Conservation (phyloP, 2,113 vertebrate genomes). For the Natator depressus region DNA sequence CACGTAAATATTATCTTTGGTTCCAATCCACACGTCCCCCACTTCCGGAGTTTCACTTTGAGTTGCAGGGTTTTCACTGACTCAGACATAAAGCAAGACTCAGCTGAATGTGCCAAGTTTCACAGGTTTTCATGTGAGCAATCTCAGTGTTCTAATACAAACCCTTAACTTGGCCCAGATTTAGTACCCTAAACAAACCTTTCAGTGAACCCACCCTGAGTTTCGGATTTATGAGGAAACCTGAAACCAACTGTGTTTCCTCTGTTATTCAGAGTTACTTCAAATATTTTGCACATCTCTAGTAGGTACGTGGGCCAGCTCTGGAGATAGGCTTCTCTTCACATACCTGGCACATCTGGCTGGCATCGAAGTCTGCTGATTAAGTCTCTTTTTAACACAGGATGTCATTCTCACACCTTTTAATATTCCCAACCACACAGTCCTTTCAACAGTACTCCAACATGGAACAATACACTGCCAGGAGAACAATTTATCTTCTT, state of each 20-base stretch:
- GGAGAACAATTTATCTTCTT: constrained; percentile 2
- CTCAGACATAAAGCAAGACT: neutral
- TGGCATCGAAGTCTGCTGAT: neutral
- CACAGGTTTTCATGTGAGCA: neutral
- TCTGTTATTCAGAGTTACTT: fast-evolving
- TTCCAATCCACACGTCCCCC: neutral
- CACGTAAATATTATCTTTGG: neutral
- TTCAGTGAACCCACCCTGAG: neutral
- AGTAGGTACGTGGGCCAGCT: neutral
- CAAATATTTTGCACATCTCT: neutral
- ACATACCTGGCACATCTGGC: neutral
- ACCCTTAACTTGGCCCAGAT: neutral
- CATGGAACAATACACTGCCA: constrained; percentile 4
- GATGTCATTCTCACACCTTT: neutral
- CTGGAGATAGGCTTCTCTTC: neutral
- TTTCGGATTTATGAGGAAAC: neutral
- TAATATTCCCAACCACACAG: neutral
- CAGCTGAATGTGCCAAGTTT: neutral
- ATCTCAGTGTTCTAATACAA: neutral
- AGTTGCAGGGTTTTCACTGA: neutral
- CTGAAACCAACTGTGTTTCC: neutral
- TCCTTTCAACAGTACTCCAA: neutral
- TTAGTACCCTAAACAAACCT: neutral
- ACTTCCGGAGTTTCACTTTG: neutral
- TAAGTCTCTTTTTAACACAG: neutral